These are phyloP conservation scores for Butorides virescens DNA, from an alignment of 2,113 vertebrate species.

Conservation along the genomic window DNA sequence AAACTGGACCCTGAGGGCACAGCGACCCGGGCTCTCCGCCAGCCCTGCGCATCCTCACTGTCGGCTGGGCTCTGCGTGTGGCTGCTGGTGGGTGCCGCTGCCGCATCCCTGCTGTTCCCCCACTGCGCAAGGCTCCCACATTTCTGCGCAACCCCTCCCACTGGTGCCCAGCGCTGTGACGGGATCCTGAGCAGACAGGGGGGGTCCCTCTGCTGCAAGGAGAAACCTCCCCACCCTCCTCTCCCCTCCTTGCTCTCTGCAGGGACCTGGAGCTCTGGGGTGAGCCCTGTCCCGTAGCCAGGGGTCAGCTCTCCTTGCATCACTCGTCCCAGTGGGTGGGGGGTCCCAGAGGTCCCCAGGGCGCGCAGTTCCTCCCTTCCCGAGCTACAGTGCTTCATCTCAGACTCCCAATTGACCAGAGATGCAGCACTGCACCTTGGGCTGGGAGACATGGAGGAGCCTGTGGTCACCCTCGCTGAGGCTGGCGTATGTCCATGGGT, in stretches of 20 bases:
- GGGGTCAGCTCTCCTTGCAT: background rate
- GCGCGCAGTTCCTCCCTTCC: slow-evolving; percentile 81
- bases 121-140: background rate
- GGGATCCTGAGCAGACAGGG: rapidly evolving
- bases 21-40: slow-evolving; percentile 45
- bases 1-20: slow-evolving; percentile 99
- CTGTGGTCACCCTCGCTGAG: rapidly evolving
- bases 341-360: background rate
- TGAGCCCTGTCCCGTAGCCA: background rate
- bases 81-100: background rate
- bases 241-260: too few relatives aligned
- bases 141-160: background rate
- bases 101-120: background rate
- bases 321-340: background rate
- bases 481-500: rapidly evolving
- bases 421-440: slow-evolving; percentile 99
- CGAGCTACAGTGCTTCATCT: slow-evolving; percentile 99
- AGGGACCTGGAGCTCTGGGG: background rate
- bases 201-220: background rate
- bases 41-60: background rate
- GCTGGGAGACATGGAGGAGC: slow-evolving; percentile 78
- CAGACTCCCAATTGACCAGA: slow-evolving; percentile 99
- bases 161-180: rapidly evolving
- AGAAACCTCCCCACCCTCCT: background rate
- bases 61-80: rapidly evolving